phyloP scores from a whole-genome alignment of 2,113 vertebrate species.

The Otis tarda region DNA sequence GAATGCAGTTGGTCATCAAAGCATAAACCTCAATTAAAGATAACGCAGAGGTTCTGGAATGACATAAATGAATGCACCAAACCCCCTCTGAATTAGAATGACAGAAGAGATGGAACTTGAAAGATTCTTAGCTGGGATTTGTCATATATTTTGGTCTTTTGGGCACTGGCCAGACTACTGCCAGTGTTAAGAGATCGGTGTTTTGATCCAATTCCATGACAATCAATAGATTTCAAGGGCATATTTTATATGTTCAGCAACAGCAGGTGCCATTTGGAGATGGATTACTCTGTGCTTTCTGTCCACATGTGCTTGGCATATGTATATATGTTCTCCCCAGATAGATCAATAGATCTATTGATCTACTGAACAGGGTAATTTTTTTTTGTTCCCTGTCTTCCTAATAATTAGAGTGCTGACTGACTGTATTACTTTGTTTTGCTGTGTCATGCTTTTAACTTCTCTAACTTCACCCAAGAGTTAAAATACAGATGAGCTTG shows the following conservation, averaged over 20 bases:
- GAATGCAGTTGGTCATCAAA: neutral
- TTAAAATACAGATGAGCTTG: too few relatives aligned
- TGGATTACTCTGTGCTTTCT: neutral
- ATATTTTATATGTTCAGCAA: neutral
- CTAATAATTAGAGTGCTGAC: neutral
- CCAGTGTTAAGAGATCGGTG: neutral
- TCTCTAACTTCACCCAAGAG: neutral
- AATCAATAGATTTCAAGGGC: neutral
- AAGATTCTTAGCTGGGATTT: neutral
- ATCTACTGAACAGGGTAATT: neutral
- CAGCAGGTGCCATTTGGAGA: neutral
- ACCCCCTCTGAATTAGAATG: neutral
- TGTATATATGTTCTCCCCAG: neutral
- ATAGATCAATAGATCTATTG: neutral
- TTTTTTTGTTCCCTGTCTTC: neutral
- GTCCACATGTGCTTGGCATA: neutral
- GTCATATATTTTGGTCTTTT: neutral
- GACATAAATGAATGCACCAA: neutral
- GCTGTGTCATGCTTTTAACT: neutral
- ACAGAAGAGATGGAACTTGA: neutral
- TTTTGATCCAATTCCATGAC: neutral
- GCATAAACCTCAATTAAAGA: neutral
- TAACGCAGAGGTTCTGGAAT: neutral
- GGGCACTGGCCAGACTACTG: neutral
- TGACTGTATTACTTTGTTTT: neutral